phyloP scores from a whole-genome alignment of 2,888 invertebrate genomes.

The Euspilapteryx auroguttella region DNA sequence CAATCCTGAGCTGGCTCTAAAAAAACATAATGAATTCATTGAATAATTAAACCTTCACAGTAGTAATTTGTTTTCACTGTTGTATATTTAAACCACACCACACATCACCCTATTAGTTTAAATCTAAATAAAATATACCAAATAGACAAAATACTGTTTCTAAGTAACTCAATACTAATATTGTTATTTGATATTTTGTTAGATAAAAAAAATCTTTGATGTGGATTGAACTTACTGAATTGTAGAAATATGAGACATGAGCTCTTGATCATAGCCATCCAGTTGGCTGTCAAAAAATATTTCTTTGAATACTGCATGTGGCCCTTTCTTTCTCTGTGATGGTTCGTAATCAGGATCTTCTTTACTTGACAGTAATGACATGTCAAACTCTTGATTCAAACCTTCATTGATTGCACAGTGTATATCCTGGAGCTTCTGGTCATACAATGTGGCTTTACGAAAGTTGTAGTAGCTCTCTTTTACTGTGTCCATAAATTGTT shows the following conservation, averaged over 20 bases:
- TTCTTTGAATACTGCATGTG: slow-evolving; percentile 46
- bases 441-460: slow-evolving; percentile 42
- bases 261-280: slow-evolving; percentile 41
- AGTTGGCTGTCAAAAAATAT: slow-evolving; percentile 40
- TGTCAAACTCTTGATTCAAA: slow-evolving; percentile 37
- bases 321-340: slow-evolving; percentile 24
- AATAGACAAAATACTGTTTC: too few relatives aligned
- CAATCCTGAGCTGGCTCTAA: slow-evolving; percentile 29
- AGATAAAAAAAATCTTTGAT: too few relatives aligned
- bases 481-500: slow-evolving; percentile 33
- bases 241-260: slow-evolving; percentile 33
- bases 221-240: slow-evolving; percentile 54
- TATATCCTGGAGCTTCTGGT: slow-evolving; percentile 43
- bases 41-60: too few relatives aligned
- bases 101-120: too few relatives aligned
- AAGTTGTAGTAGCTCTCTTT: slow-evolving; percentile 54
- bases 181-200: too few relatives aligned
- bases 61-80: too few relatives aligned
- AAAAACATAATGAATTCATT: too few relatives aligned
- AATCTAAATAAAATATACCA: too few relatives aligned
- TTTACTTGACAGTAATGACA: slow-evolving; percentile 10
- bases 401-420: slow-evolving; percentile 52
- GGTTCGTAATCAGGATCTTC: slow-evolving; percentile 9
- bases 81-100: too few relatives aligned
- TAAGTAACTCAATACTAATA: too few relatives aligned